These are phyloP conservation scores for Sclerodermus sp. DNA, from an alignment of 2,888 invertebrate genomes.

Conservation along the genomic window DNA sequence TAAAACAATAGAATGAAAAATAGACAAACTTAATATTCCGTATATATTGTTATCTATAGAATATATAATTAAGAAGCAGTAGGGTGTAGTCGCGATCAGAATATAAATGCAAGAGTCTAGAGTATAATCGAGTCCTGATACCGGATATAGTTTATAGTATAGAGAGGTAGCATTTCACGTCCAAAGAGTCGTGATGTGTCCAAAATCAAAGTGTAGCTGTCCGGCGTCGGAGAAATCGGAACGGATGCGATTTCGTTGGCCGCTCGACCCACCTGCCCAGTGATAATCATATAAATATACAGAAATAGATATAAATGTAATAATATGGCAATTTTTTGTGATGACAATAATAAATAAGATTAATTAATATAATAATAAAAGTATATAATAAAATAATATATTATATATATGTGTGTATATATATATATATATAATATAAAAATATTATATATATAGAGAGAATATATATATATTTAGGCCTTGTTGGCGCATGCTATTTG, in stretches of 20 bases:
- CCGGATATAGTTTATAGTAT: slow-evolving; percentile 23
- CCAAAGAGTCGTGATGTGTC: slow-evolving; percentile 23
- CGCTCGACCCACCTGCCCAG: slow-evolving; percentile 46
- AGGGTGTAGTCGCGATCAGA: too few relatives aligned
- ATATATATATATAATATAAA: slow-evolving; percentile 26
- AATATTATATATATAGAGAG: slow-evolving; percentile 2
- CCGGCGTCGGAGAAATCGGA: slow-evolving; percentile 23
- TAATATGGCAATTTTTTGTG: slow-evolving; percentile 28
- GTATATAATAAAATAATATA: slow-evolving; percentile 28
- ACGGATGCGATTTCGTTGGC: slow-evolving; percentile 32
- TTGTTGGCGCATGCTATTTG: slow-evolving; percentile 58
- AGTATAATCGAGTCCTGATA: slow-evolving; percentile 10
- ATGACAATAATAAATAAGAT: slow-evolving; percentile 31
- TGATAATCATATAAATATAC: slow-evolving; percentile 39
- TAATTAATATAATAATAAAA: slow-evolving; percentile 28
- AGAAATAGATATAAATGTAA: slow-evolving; percentile 23
- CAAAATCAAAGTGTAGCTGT: slow-evolving; percentile 25
- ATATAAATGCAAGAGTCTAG: too few relatives aligned
- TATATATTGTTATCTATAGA: slow-evolving; percentile 3
- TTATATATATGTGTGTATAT: slow-evolving; percentile 32
- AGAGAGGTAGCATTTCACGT: slow-evolving; percentile 24
- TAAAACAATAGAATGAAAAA: neutral
- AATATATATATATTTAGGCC: slow-evolving; percentile 35
- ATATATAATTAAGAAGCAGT: neutral
- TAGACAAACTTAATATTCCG: neutral